Base-by-base conservation (phyloP, 1,140 invertebrate genomes). In the Pentalonia nigronervosa region DNA sequence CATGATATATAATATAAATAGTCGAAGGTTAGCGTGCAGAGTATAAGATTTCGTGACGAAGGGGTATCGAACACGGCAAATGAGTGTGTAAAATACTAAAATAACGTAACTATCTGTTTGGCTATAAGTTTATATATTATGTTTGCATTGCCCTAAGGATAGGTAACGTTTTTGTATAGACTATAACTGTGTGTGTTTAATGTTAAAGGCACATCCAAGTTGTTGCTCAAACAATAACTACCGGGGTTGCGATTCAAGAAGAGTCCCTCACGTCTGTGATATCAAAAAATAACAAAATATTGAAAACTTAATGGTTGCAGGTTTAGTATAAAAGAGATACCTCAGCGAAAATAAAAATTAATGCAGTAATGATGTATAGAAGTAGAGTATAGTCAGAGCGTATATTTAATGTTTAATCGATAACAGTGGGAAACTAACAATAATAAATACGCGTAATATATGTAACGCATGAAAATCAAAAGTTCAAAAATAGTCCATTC, bases 401-500 rank as follows among this genome's bases (percentile, higher is more conserved):
- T 11, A 21, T 76, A n/a, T 76, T 34, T 81, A 23, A 8, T 83
- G 36, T 83, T 36, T 41, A 83, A 36, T 83, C 36, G 81, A 36
- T 83, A 83, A 41, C 17, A 41, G 17, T 8, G 21, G 81, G 9
- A 83, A 36, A 83, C n/a, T 83, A 83, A 83, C 21, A 41, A 83
- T 83, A 83, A 83, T 83, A 83, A 83, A 41, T 41, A 83, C 34
- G 81, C 20, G 20, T 41, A 76, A 76, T 25, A 41, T 25, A 25
- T 41, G 83, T 86, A 86, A 86, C 41, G 83, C 36, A 34, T 87
- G 25, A 87, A 87, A 48, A 87, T 48, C 45, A n/a, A 30, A 48
- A 48, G 84, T 87, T 87, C 84, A 87, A 87, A 87, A 87, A 87
- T 87, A 87, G 30, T 34, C 84, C 84, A 48, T 14, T 48, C 45